A percentile compares a stretch with the other conserved stretches of the same genome.
Conservation (phyloP, 2,888 invertebrate species). For the Glaucopsyche alexis region DNA sequence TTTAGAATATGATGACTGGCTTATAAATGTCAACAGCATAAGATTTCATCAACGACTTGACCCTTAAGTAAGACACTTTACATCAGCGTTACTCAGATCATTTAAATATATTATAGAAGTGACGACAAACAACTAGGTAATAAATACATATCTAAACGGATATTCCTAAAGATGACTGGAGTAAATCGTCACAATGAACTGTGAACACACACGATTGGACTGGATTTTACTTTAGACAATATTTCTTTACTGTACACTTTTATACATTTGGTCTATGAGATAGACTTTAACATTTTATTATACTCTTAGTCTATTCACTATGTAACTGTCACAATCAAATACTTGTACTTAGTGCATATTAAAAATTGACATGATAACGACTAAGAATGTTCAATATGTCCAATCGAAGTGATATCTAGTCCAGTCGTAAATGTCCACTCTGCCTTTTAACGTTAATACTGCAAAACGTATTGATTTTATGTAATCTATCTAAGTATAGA, state of each 20-base stretch:
- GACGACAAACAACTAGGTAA: slow-evolving; percentile 21
- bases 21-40: slow-evolving; percentile 12
- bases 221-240: background rate
- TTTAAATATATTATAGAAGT: slow-evolving; percentile 10
- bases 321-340: background rate
- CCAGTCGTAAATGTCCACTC: background rate
- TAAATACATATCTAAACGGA: slow-evolving; percentile 12
- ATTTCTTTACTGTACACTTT: slow-evolving; percentile 2
- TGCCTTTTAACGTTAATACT: slow-evolving; percentile 15
- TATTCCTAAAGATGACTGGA: slow-evolving; percentile 11
- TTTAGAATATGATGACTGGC: slow-evolving; percentile 24
- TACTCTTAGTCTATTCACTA: slow-evolving; percentile 3
- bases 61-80: slow-evolving; percentile 17
- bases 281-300: background rate
- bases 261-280: background rate
- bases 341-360: slow-evolving; percentile 12
- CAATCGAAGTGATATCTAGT: background rate
- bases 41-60: slow-evolving; percentile 26
- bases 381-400: background rate
- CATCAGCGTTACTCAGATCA: slow-evolving; percentile 7
- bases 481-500: slow-evolving; percentile 24
- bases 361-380: background rate
- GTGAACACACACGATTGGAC: background rate
- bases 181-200: background rate
- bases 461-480: slow-evolving; percentile 10